phyloP scores from a whole-genome alignment of 2,797 vertebrate genomes.

The Poecilia velifera region DNA sequence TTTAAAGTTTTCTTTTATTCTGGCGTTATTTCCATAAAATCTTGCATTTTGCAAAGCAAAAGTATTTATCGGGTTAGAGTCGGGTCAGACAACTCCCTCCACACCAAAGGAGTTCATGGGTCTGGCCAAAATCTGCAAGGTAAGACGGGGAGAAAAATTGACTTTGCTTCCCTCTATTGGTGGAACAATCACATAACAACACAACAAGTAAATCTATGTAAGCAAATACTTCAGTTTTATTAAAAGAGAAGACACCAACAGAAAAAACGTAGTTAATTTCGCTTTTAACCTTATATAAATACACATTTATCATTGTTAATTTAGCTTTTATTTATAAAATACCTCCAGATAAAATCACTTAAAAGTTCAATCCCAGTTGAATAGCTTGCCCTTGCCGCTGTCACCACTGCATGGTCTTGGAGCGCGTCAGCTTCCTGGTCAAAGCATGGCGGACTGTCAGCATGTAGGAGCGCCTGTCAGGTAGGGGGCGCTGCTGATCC shows the following conservation, averaged over 20 bases:
- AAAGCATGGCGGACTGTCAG: constrained; percentile 78
- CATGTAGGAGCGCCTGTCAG: constrained; percentile 79
- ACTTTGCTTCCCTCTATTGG: constrained; percentile 48
- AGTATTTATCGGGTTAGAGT: rapidly evolving
- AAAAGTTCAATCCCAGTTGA: background rate
- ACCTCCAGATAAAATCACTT: background rate
- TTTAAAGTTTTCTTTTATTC: background rate
- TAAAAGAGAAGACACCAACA: background rate
- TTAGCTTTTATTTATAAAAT: background rate
- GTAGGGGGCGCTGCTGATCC: constrained; percentile 76
- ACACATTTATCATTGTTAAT: background rate
- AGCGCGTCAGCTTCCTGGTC: constrained; percentile 78
- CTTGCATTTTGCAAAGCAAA: background rate
- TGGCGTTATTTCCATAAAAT: background rate
- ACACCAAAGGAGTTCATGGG: background rate
- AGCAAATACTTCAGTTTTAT: background rate
- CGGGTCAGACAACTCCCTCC: constrained; percentile 3
- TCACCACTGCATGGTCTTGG: constrained; percentile 85
- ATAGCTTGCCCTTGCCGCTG: background rate
- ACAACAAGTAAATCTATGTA: background rate
- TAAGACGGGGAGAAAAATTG: background rate
- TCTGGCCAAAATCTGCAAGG: background rate
- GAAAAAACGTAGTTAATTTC: background rate
- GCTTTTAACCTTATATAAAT: background rate
- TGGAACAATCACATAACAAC: background rate